Base-by-base conservation (phyloP, 2,113 vertebrate genomes). In the Grantiella picta region DNA sequence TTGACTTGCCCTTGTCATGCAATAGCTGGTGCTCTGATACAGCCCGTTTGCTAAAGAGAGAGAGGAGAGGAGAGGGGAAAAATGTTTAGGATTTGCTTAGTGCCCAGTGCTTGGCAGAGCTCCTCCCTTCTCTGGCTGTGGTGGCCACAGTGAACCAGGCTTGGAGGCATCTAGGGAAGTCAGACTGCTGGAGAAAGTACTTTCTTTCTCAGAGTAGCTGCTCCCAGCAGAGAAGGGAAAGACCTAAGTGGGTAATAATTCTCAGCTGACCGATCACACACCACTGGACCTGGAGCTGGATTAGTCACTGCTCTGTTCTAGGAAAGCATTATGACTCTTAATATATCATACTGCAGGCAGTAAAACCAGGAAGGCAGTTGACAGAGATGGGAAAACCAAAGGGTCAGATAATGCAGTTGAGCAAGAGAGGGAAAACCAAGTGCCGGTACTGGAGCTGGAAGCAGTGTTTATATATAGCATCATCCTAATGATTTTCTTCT, bases 1-100 rank as follows among this genome's bases (percentile, higher is more conserved):
- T 97, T 54, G 99, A 98, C 83, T 99, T 98, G 25, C 99, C 98
- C 86, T 99, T 99, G 98, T 99, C 99, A 21, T 99, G 99, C 96
- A 99, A 97, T 33, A 99, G 97, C 98, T 99, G 99, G 87, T 99
- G 99, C 57, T 99, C 99, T 35, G 99, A 99, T 86, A 99, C 99
- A 5, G 99, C 99, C 50, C 99, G 98, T 97, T 98, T 99, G 97
- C 99, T 99, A 61, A 76, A 84, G 83, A 59, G 72, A 89, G 63
- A 82, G 61, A 80, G 86, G 60, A 82, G 12, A 40, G 14, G 16
- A 87, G 42, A 45, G 24, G 36, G 42, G 19, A 57, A 78, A 45
- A 24, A 11, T 6, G 5, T 42, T 92, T 53, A 94, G 27, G 54
- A 35, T 73, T 79, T 63, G 49, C 22, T 86, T 76, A 56, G 47